phyloP scores from a whole-genome alignment of 2,113 vertebrate genomes.

The Peromyscus maniculatus region DNA sequence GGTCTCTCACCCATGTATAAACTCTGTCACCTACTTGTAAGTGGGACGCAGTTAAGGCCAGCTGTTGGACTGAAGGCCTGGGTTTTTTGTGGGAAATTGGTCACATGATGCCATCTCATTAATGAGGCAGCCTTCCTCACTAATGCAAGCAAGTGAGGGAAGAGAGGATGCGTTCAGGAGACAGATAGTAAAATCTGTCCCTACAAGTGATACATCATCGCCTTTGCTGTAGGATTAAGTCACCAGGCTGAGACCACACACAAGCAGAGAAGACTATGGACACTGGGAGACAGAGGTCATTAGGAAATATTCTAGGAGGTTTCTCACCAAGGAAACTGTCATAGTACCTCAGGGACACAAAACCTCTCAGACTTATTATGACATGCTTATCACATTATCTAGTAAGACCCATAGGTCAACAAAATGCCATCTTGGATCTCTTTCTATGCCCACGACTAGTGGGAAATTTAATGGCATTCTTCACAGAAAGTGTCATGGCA shows the following conservation, averaged over 20 bases:
- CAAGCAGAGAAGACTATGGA: neutral
- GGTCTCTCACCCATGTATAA: neutral
- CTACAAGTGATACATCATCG: neutral
- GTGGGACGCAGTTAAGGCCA: neutral
- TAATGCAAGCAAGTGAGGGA: neutral
- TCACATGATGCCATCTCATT: neutral
- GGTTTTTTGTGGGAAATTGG: neutral
- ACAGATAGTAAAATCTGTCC: neutral
- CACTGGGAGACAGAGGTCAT: too few species aligned
- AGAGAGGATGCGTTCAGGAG: neutral
- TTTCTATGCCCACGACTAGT: neutral
- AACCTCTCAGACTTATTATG: neutral
- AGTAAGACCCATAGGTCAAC: neutral
- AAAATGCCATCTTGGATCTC: neutral
- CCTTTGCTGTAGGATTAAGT: neutral
- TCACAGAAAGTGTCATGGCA: neutral
- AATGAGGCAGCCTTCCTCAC: neutral
- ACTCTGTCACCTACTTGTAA: neutral
- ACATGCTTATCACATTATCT: neutral
- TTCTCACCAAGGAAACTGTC: neutral
- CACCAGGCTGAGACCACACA: neutral
- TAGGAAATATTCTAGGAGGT: neutral
- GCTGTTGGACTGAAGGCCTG: neutral
- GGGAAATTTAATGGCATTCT: constrained; percentile 1
- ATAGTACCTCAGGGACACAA: neutral